Evolutionary conservation across 2,888 invertebrate genomes (phyloP).

Genomic region (Drosophila quinaria): DNA sequence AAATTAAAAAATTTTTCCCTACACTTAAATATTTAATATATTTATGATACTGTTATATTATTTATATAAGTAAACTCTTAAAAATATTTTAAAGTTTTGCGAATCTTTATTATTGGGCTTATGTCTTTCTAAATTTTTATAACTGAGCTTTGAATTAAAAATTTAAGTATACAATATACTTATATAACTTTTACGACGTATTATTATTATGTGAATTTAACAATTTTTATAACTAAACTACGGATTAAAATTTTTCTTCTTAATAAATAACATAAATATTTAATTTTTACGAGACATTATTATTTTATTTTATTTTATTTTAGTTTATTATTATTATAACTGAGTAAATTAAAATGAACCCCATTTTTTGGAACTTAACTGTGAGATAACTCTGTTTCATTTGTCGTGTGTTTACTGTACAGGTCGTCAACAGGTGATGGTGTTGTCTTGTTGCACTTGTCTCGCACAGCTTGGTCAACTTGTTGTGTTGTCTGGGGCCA

Average conservation of each 20-base stretch:
- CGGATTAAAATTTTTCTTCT: too few relatives aligned
- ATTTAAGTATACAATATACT: too few relatives aligned
- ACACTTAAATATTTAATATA: too few relatives aligned
- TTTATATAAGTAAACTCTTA: too few relatives aligned
- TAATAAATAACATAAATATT: too few relatives aligned
- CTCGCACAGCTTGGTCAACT: slow-evolving; percentile 65
- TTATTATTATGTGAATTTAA: too few relatives aligned
- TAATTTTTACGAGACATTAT: not conserved
- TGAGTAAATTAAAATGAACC: slow-evolving; percentile 15
- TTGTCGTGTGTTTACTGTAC: slow-evolving; percentile 24
- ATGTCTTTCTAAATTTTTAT: not conserved
- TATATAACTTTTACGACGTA: too few relatives aligned
- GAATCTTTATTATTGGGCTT: not conserved
- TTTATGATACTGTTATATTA: too few relatives aligned
- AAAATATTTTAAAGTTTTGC: not conserved
- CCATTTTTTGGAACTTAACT: slow-evolving; percentile 40
- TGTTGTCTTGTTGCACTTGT: slow-evolving; percentile 67
- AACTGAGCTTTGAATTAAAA: slow-evolving; percentile 6
- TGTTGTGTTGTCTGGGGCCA: slow-evolving; percentile 56
- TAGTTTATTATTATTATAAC: not conserved
- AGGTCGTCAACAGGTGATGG: slow-evolving; percentile 43
- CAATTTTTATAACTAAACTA: too few relatives aligned
- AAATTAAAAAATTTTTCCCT: too few relatives aligned
- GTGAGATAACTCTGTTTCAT: slow-evolving; percentile 22
- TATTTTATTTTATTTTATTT: too few relatives aligned